A percentile compares a stretch with the other conserved stretches of the same genome.
These are phyloP conservation scores for Pseudorhombus dupliciocellatus DNA, from an alignment of 2,113 vertebrate genomes.

Conservation along the genomic window DNA sequence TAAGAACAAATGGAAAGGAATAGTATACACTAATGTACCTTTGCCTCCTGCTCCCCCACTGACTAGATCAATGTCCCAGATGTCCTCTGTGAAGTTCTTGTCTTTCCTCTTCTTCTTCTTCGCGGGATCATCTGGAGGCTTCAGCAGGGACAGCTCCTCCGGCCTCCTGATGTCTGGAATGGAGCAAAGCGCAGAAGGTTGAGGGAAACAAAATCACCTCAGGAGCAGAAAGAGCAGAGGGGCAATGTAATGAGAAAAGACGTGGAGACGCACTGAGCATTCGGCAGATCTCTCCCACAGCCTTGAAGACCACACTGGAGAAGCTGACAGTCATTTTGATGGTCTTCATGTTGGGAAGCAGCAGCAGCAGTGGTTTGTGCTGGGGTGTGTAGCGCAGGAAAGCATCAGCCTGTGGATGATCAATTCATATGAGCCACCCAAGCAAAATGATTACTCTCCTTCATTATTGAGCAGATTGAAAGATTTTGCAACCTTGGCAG, in stretches of 20 bases:
- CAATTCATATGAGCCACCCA: neutral
- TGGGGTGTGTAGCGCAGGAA: slow-evolving; percentile 91
- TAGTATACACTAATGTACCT: slow-evolving; percentile 74
- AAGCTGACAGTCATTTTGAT: slow-evolving; percentile 90
- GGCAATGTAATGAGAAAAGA: neutral
- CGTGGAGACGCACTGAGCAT: slow-evolving; percentile 87
- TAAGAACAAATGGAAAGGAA: too few species aligned
- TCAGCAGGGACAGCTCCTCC: slow-evolving; percentile 94
- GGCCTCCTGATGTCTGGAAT: slow-evolving; percentile 89
- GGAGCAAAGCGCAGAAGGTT: neutral
- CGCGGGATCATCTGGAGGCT: slow-evolving; percentile 81
- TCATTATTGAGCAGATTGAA: neutral
- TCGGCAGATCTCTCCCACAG: slow-evolving; percentile 92
- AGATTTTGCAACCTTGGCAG: neutral
- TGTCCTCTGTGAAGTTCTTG: slow-evolving; percentile 84
- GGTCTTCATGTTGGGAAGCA: slow-evolving; percentile 91
- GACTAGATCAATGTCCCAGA: slow-evolving; percentile 86
- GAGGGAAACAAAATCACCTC: neutral
- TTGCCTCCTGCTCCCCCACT: slow-evolving; percentile 80
- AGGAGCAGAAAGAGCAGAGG: neutral
- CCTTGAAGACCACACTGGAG: slow-evolving; percentile 90
- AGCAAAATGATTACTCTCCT: neutral
- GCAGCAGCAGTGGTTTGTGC: slow-evolving; percentile 90
- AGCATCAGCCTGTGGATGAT: slow-evolving; percentile 87
- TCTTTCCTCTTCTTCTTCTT: slow-evolving; percentile 98